Conservation (phyloP, 2,113 vertebrate species). For the Miniopterus natalensis region DNA sequence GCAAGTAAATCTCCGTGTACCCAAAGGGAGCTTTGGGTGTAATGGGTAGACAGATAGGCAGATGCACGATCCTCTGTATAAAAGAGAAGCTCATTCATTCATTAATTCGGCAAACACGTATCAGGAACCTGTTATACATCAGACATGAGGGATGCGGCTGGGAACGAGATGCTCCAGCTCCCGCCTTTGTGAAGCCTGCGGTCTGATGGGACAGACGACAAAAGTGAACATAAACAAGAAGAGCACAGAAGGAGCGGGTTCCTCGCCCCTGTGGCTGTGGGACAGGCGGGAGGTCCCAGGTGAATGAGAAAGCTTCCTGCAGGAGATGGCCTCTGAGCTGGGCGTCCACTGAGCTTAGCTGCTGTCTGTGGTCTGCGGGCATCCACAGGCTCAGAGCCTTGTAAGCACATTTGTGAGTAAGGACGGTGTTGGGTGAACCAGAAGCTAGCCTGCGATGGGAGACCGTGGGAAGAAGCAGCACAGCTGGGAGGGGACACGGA, state of each 20-base stretch:
- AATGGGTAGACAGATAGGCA: neutral
- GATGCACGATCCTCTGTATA: neutral
- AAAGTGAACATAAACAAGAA: neutral
- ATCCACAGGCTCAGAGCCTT: neutral
- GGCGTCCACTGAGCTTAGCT: neutral
- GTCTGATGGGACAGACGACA: neutral
- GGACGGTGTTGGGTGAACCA: neutral
- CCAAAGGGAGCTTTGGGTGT: neutral
- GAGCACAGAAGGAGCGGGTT: neutral
- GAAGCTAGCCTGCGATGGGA: neutral
- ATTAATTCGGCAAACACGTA: neutral
- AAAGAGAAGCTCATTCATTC: neutral
- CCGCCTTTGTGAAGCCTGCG: neutral
- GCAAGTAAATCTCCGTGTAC: neutral
- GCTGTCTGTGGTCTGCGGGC: neutral
- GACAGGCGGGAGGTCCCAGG: neutral
- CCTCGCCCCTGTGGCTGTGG: neutral
- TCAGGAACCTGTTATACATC: neutral
- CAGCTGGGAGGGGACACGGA: constrained; percentile 55
- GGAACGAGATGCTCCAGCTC: neutral
- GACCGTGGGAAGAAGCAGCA: constrained; percentile 22
- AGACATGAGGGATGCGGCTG: neutral
- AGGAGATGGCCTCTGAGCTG: neutral
- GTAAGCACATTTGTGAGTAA: constrained; percentile 31
- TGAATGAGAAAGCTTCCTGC: neutral